Base-by-base conservation (phyloP, 2,888 invertebrate genomes). In the Plagodis dolabraria region DNA sequence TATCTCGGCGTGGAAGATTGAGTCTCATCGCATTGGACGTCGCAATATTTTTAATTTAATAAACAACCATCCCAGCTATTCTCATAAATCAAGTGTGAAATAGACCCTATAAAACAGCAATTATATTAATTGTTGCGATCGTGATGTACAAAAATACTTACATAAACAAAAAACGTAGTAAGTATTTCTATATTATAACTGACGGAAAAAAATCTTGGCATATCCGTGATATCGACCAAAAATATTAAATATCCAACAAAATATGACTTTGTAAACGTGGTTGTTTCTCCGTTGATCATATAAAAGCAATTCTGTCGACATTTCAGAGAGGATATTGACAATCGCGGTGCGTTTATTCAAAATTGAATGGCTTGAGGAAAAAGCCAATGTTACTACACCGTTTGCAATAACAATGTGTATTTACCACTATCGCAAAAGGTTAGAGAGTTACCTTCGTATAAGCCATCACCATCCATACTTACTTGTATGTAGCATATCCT, bases 111-210 rank as follows among this genome's bases (percentile, higher is more conserved):
- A 54, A 60, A 53, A 47, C 33, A 5, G 34, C 42, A 53, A 53
- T 53, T 47, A 48, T 58, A 40, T 49, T 53, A 9, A 22, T 52
- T 40, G 47, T 51, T 34, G 45, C 59, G 59, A 55, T 63, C 44
- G 44, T 60, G 64, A 57, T 10, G 7, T 42, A 10, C 7, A 4
- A 8, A 36, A 7, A 36, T 36, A 36, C 10, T 10, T 42, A 40
- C 40, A n/a, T n/a, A 9, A 7, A 38, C 7, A 38, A 9, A 9
- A 8, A 38, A 38, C 7, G 7, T 8, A 38, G 5, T 38, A 7
- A 7, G 38, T 22, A 22, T 22, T 22, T 2, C 22, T 22, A 22
- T 4, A 22, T 22, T 22, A 22, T 22, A 22, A 22, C 22, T 4
- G 22, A 22, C 22, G 22, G 22, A 1, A 22, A 22, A 22, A 22